Percentiles rank a stretch among this genome's conserved stretches.
Conservation (phyloP, 2,113 vertebrate species). For the Probosciger aterrimus region DNA sequence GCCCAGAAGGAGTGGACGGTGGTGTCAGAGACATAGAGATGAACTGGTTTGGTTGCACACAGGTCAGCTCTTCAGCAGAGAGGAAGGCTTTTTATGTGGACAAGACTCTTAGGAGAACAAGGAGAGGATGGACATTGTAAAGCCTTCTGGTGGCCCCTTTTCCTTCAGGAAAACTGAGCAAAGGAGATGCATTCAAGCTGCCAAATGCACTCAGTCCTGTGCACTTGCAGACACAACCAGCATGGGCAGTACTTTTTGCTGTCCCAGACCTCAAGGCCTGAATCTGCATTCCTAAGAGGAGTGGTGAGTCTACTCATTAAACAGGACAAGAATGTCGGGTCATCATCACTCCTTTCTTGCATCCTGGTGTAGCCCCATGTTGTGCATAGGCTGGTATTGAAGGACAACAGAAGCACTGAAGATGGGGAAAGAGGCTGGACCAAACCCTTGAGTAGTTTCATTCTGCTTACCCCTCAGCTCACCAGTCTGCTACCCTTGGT, state of each 20-base stretch:
- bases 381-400: rapidly evolving
- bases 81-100: background rate
- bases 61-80: background rate
- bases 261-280: background rate
- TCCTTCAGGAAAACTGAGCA: background rate
- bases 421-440: background rate
- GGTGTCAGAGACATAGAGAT: background rate
- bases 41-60: background rate
- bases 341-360: background rate
- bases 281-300: background rate
- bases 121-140: rapidly evolving
- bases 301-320: background rate
- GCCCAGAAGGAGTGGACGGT: background rate
- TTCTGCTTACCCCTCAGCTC: background rate
- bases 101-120: background rate
- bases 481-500: background rate
- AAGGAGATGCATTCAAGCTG: background rate
- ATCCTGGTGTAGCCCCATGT: background rate
- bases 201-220: rapidly evolving
- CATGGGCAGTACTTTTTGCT: background rate
- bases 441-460: background rate
- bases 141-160: background rate
- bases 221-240: background rate
- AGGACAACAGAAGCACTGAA: background rate
- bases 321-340: background rate